Percentiles rank a stretch among this genome's conserved stretches.
Evolutionary conservation across 2,797 vertebrate genomes (phyloP).

Genomic region (Poeciliopsis presidionis): DNA sequence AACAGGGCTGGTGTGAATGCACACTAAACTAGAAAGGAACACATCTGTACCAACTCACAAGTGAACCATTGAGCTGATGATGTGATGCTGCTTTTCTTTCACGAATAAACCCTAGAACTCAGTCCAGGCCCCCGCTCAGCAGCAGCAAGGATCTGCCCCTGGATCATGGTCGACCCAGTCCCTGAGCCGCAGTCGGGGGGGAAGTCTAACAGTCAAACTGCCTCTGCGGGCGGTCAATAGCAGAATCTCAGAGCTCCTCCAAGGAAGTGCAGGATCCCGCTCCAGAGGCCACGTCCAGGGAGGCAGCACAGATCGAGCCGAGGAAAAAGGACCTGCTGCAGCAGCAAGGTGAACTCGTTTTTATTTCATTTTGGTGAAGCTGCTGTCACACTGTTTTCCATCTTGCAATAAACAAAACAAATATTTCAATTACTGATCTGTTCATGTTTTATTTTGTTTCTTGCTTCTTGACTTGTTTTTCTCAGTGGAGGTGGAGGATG

Average conservation of each 20-base stretch:
- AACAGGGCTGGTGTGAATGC: too few species aligned
- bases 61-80: background rate
- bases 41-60: background rate
- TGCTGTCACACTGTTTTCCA: background rate
- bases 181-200: conserved; percentile 89
- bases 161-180: conserved; percentile 96
- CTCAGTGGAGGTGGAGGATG: conserved; percentile 74
- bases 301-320: conserved; percentile 76
- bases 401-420: background rate
- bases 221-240: conserved; percentile 93
- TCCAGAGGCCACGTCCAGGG: conserved; percentile 77
- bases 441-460: background rate
- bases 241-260: conserved; percentile 94
- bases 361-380: background rate
- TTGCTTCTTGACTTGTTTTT: conserved; percentile 8
- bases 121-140: conserved; percentile 46
- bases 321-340: conserved; percentile 59
- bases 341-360: conserved; percentile 47
- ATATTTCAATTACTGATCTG: background rate
- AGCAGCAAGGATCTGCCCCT: conserved; percentile 63
- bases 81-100: background rate
- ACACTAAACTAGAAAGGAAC: background rate
- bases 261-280: conserved; percentile 81
- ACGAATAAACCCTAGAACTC: conserved; percentile 48
- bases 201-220: conserved; percentile 88